phyloP scores from a whole-genome alignment of 2,888 invertebrate genomes.

The Isotomurus palustris region DNA sequence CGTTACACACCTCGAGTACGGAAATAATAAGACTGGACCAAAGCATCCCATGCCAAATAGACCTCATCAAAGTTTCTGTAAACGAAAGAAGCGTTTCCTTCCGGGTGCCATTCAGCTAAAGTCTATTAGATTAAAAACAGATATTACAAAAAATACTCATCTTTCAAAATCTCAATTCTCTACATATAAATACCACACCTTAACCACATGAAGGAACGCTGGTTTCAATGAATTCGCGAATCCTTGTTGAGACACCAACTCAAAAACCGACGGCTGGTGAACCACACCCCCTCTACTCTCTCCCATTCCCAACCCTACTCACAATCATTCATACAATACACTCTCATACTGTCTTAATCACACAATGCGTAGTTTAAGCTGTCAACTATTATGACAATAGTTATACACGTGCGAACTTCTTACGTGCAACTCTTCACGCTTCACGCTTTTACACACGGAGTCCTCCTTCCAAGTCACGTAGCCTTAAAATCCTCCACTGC shows the following conservation, averaged over 20 bases:
- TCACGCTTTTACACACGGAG: too few relatives aligned
- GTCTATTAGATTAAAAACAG: slow-evolving; percentile 17
- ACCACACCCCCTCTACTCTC: too few relatives aligned
- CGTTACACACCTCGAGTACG: slow-evolving; percentile 31
- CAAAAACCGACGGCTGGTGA: slow-evolving; percentile 35
- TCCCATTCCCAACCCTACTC: too few relatives aligned
- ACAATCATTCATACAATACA: too few relatives aligned
- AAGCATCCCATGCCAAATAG: slow-evolving; percentile 31
- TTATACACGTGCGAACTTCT: too few relatives aligned
- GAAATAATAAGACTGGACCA: slow-evolving; percentile 40
- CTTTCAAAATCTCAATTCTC: not conserved
- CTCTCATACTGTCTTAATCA: too few relatives aligned
- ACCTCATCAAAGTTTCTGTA: slow-evolving; percentile 38
- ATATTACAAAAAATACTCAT: not conserved
- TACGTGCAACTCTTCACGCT: too few relatives aligned
- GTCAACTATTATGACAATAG: too few relatives aligned
- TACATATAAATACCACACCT: slow-evolving; percentile 21
- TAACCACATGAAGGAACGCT: slow-evolving; percentile 35
- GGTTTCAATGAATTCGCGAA: slow-evolving; percentile 36
- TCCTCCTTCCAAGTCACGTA: too few relatives aligned
- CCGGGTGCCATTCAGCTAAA: slow-evolving; percentile 31
- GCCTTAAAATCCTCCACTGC: too few relatives aligned
- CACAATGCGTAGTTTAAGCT: too few relatives aligned
- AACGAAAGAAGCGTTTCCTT: slow-evolving; percentile 19
- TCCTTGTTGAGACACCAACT: slow-evolving; percentile 38